Evolutionary conservation across 2,113 vertebrate genomes (phyloP).

Genomic region (Speoplatyrhinus poulsoni): DNA sequence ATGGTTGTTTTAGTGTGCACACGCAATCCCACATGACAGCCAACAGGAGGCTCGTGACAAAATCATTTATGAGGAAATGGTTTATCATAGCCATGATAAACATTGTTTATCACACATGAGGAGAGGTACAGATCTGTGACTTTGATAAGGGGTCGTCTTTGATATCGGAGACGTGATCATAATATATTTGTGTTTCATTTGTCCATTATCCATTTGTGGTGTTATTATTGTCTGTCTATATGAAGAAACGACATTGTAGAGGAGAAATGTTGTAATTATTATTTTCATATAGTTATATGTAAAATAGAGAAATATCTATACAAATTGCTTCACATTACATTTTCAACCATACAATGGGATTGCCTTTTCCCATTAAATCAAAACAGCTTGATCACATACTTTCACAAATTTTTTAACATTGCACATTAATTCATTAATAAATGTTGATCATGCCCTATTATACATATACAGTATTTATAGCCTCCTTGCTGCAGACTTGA

Average conservation of each 20-base stretch:
- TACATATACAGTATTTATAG: neutral
- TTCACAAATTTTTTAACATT: too few relatives aligned
- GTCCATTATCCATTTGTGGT: conserved; percentile 24
- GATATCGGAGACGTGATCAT: conserved; percentile 37
- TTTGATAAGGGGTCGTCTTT: conserved; percentile 32
- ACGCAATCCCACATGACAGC: conserved; percentile 86
- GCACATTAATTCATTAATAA: too few relatives aligned
- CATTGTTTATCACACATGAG: conserved; percentile 66
- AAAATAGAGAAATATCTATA: conserved; percentile 5
- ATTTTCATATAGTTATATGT: conserved; percentile 32
- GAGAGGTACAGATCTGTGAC: conserved; percentile 42
- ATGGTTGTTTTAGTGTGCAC: conserved; percentile 87
- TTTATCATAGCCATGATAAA: conserved; percentile 72
- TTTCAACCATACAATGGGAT: neutral
- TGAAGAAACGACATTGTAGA: conserved; percentile 17
- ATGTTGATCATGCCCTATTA: neutral
- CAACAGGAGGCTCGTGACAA: conserved; percentile 77
- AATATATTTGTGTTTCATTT: conserved; percentile 24
- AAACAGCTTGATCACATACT: too few relatives aligned
- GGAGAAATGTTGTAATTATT: conserved; percentile 6
- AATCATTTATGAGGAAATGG: conserved; percentile 77
- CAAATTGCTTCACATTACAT: neutral
- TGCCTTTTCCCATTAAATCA: too few relatives aligned
- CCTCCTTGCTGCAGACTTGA: neutral
- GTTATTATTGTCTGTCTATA: conserved; percentile 32